Conservation (phyloP, 2,888 invertebrate genomes). For the Apotomis capreana region DNA sequence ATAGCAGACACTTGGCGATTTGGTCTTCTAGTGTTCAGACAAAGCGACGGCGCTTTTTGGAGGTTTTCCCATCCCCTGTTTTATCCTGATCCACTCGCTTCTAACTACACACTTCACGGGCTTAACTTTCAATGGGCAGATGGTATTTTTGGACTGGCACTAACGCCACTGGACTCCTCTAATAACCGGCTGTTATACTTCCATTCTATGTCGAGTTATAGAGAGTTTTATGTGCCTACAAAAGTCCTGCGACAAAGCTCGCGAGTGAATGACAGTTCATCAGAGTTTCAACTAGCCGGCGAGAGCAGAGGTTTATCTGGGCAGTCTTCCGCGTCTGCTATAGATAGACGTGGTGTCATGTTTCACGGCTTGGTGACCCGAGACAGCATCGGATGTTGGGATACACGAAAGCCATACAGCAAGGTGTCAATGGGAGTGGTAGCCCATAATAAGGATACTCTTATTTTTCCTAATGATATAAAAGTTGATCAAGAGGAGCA, state of each 20-base stretch:
- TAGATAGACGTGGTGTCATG: conserved; percentile 88
- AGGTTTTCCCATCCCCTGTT: conserved; percentile 86
- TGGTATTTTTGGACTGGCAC: conserved; percentile 89
- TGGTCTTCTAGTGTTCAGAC: conserved; percentile 85
- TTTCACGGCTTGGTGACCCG: conserved; percentile 90
- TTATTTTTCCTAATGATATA: conserved; percentile 92
- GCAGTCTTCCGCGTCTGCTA: conserved; percentile 89
- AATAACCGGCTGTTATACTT: conserved; percentile 88
- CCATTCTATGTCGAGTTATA: conserved; percentile 91
- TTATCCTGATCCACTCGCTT: conserved; percentile 88
- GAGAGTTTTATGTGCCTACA: conserved; percentile 89
- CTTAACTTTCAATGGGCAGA: conserved; percentile 92
- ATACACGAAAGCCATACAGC: conserved; percentile 87
- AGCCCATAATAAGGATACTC: conserved; percentile 84
- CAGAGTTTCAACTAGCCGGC: conserved; percentile 68
- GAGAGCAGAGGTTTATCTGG: conserved; percentile 84
- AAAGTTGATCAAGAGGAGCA: conserved; percentile 87
- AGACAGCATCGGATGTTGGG: conserved; percentile 92
- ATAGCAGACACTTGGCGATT: conserved; percentile 88
- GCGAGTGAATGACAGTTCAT: conserved; percentile 61
- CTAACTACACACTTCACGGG: conserved; percentile 89
- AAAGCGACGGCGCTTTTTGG: conserved; percentile 84
- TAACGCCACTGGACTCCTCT: conserved; percentile 81
- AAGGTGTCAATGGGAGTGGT: conserved; percentile 85
- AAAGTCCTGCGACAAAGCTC: conserved; percentile 85